phyloP scores from a whole-genome alignment of 2,888 invertebrate species.

The Chalcosyrphus nemorum region DNA sequence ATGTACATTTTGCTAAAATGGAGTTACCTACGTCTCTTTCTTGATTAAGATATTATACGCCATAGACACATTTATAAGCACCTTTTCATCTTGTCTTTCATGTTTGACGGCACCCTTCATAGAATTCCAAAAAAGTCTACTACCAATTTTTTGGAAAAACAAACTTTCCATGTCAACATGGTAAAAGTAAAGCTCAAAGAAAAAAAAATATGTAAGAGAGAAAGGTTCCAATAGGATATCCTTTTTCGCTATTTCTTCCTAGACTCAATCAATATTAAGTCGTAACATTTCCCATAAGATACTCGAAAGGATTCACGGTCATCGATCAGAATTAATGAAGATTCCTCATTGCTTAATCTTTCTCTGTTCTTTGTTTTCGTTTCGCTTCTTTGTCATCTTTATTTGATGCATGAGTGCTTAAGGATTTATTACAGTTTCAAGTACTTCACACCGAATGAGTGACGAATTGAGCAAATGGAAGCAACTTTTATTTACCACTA shows the following conservation, averaged over 20 bases:
- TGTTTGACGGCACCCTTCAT: no score
- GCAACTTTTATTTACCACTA: conserved; percentile 51
- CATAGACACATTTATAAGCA: no score
- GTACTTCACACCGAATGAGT: conserved; percentile 71
- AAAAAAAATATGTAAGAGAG: neutral
- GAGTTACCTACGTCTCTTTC: no score
- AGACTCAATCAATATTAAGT: conserved; percentile 21
- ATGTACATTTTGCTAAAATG: no score
- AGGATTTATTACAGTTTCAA: conserved; percentile 72
- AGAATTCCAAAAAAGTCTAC: no score
- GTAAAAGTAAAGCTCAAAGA: no score
- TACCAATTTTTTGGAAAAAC: no score
- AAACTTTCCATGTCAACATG: no score
- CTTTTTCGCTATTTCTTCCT: neutral
- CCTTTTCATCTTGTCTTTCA: no score
- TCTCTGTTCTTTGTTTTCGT: conserved; percentile 58
- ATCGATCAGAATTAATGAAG: conserved; percentile 83
- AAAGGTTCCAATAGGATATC: conserved; percentile 4
- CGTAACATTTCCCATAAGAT: conserved; percentile 50
- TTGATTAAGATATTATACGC: no score
- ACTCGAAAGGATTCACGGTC: conserved; percentile 81
- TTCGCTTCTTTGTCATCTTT: conserved; percentile 68
- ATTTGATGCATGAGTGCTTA: conserved; percentile 70
- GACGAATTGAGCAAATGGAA: conserved; percentile 71
- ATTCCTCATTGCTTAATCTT: conserved; percentile 75